Evolutionary conservation across 2,113 vertebrate species (phyloP).

Genomic region (Xenopus laevis): DNA sequence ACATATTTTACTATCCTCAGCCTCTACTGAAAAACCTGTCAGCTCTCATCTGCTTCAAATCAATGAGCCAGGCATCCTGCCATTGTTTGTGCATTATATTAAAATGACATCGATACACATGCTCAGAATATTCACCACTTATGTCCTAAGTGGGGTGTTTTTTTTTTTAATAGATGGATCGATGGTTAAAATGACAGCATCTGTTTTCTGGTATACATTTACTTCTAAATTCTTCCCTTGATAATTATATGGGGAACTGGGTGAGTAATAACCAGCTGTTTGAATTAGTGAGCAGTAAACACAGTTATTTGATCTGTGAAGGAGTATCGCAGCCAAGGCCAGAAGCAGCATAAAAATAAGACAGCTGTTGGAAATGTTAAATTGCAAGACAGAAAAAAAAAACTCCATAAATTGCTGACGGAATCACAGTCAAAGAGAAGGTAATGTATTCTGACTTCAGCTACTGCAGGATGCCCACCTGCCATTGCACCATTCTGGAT

Average conservation of each 20-base stretch:
- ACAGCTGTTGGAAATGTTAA: conserved; percentile 42
- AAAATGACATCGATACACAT: conserved; percentile 53
- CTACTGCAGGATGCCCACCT: conserved; percentile 30
- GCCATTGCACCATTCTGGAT: too few relatives aligned
- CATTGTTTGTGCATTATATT: conserved; percentile 54
- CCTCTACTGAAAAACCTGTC: conserved; percentile 21
- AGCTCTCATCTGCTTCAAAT: conserved; percentile 47
- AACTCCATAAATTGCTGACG: neutral
- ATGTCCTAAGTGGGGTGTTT: conserved; percentile 55
- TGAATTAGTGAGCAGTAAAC: conserved; percentile 55
- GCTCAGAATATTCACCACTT: conserved; percentile 52
- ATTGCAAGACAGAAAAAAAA: conserved; percentile 1
- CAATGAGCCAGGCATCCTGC: conserved; percentile 33
- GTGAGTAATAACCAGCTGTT: conserved; percentile 68
- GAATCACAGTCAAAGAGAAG: neutral
- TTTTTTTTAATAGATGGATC: conserved; percentile 58
- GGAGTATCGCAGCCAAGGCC: conserved; percentile 52
- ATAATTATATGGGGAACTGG: conserved; percentile 51
- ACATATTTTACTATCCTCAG: conserved; percentile 29
- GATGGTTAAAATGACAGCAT: conserved; percentile 68
- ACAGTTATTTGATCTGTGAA: conserved; percentile 67
- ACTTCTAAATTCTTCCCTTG: conserved; percentile 69
- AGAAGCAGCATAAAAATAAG: conserved; percentile 49
- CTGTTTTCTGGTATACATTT: conserved; percentile 70
- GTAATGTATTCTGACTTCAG: conserved; percentile 13